Base-by-base conservation (phyloP, 2,113 vertebrate genomes). In the Gallinago jamesoni region DNA sequence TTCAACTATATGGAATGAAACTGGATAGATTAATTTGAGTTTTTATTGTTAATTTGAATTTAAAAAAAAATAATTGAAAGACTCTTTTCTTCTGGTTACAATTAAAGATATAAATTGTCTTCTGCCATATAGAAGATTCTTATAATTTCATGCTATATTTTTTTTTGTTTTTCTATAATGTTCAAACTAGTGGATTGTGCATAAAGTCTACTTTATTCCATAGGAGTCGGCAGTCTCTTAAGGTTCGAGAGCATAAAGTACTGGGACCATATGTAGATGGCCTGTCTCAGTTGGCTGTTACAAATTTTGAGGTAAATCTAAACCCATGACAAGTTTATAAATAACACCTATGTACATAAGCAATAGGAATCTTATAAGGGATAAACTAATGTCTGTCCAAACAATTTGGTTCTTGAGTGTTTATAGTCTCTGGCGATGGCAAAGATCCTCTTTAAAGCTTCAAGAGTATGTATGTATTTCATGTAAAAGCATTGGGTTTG, bases 191-290 rank as follows among this genome's bases (percentile, higher is more conserved):
- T 39, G 39, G 69, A 6, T 45, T 70, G 50, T 93, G 31, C 39
- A 48, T 93, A 9, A 91, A 47, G 15, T 78, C 85, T 86, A 0
- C 43, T 96, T 94, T 84, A 18, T 97, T 86, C 87, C 74, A 2
- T 60, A 99, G 99, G 98, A 99, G 98, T 94, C 98, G 99, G 39
- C 99, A 99, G 94, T 99, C 99, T 37, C 98, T 99, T 87, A 99
- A 99, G 96, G 99, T 99, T 78, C 98, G 99, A 76, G 99, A 99
- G 85, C 99, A 99, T 98, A 99, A 99, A 97, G 99, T 99, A 55
- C 96, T 99, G 97, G 99, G 99, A 73, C 99, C 99, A 0, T 99
- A 99, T 35, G 99, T 99, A 37, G 99, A 99, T 81, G 99, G 99
- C 68, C 98, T 99, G 77, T 99, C 99, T 87, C 99, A 99, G 88